Conservation (phyloP, 2,113 vertebrate species). For the Heterochromis multidens region DNA sequence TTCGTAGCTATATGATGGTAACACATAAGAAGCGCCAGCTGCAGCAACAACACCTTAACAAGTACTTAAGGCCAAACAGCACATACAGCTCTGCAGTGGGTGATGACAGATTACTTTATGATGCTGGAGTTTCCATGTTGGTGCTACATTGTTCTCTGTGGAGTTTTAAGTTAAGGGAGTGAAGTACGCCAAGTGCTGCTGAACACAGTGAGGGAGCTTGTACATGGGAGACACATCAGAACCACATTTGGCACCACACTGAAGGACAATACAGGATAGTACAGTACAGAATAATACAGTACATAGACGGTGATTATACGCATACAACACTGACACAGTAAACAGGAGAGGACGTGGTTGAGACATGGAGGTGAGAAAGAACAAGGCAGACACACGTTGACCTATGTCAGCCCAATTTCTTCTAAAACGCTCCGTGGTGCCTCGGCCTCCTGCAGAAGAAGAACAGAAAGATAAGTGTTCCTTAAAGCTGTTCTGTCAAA, state of each 20-base stretch:
- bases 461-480: constrained; percentile 28
- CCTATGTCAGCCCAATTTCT: constrained; percentile 97
- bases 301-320: constrained; percentile 33
- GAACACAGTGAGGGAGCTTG: constrained; percentile 13
- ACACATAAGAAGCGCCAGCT: background rate
- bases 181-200: background rate
- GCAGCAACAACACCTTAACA: constrained; percentile 12
- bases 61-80: background rate
- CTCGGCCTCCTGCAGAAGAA: constrained; percentile 89
- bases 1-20: background rate
- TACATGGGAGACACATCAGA: constrained; percentile 39
- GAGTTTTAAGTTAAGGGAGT: background rate
- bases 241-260: constrained; percentile 63
- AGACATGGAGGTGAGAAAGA: constrained; percentile 11
- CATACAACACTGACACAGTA: constrained; percentile 50
- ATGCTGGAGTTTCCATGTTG: constrained; percentile 8
- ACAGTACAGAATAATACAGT: constrained; percentile 41
- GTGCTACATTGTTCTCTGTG: constrained; percentile 64
- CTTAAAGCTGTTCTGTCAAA: background rate
- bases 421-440: constrained; percentile 96
- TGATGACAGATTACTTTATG: background rate
- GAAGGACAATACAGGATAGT: constrained; percentile 37
- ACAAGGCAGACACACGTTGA: background rate
- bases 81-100: background rate
- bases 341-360: constrained; percentile 6